phyloP scores from a whole-genome alignment of 2,113 vertebrate genomes.

The Petrocephalus microphthalmus region DNA sequence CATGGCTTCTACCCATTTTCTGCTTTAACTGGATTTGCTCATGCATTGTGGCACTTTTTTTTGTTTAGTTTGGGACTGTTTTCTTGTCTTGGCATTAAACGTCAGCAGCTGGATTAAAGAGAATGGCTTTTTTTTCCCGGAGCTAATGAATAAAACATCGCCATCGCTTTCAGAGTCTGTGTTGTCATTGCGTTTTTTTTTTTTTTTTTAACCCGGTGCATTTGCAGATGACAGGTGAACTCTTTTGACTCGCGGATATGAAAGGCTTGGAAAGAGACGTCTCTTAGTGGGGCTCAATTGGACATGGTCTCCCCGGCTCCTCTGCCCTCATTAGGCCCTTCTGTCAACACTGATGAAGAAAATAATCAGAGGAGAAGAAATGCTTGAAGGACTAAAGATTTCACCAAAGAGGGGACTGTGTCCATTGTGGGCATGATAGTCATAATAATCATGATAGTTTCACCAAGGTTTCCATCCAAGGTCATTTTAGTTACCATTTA shows the following conservation, averaged over 20 bases:
- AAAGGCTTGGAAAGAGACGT: background rate
- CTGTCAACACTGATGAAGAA: background rate
- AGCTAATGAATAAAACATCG: background rate
- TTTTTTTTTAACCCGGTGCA: background rate
- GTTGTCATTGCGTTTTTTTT: background rate
- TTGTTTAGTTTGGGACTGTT: background rate
- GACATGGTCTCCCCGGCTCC: background rate
- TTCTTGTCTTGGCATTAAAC: conserved; percentile 8
- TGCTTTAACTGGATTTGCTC: conserved; percentile 11
- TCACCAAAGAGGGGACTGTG: background rate
- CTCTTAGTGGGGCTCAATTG: background rate
- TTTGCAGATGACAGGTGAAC: conserved; percentile 2
- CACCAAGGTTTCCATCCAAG: background rate
- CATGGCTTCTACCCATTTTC: conserved; percentile 8
- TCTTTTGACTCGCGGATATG: background rate
- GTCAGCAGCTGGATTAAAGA: conserved; percentile 1
- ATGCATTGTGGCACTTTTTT: background rate
- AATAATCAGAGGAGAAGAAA: background rate
- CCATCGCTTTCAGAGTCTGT: background rate
- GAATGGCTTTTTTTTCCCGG: background rate
- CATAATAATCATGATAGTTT: background rate
- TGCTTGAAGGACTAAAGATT: background rate
- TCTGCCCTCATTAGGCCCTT: background rate
- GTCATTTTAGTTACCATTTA: background rate
- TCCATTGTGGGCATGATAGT: background rate